Evolutionary conservation across 2,888 invertebrate genomes (phyloP).

Genomic region (Andrena fulva): DNA sequence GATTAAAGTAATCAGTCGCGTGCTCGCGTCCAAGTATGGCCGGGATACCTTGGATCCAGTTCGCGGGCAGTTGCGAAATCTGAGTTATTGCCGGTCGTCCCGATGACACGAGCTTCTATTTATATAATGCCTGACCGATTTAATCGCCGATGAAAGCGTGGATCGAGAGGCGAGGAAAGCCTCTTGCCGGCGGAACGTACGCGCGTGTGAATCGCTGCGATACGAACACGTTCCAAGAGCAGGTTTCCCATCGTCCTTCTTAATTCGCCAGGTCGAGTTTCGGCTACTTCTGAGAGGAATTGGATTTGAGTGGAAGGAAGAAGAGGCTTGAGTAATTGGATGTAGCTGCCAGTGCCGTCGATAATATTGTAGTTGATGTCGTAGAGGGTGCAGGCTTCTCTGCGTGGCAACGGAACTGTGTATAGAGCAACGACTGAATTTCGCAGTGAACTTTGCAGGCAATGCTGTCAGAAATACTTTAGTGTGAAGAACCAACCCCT

Average conservation of each 20-base stretch:
- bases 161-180: slow-evolving; percentile 11
- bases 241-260: background rate
- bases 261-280: background rate
- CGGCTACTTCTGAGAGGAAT: too few relatives aligned
- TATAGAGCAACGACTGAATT: too few relatives aligned
- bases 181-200: slow-evolving; percentile 4
- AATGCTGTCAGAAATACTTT: too few relatives aligned
- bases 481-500: too few relatives aligned
- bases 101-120: slow-evolving; percentile 55
- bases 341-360: too few relatives aligned
- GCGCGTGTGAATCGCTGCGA: slow-evolving; percentile 8
- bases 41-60: slow-evolving; percentile 52
- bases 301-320: too few relatives aligned
- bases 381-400: too few relatives aligned
- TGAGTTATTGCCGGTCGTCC: slow-evolving; percentile 39
- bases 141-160: slow-evolving; percentile 52
- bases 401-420: too few relatives aligned
- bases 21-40: slow-evolving; percentile 57
- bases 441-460: too few relatives aligned
- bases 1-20: slow-evolving; percentile 69
- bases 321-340: too few relatives aligned
- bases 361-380: too few relatives aligned
- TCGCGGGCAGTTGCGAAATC: slow-evolving; percentile 63
- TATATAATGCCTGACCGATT: slow-evolving; percentile 57
- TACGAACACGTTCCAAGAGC: background rate